Percentiles rank a stretch among this genome's conserved stretches.
Evolutionary conservation across 2,797 vertebrate species (phyloP).

Genomic region (Clarias fuscus): DNA sequence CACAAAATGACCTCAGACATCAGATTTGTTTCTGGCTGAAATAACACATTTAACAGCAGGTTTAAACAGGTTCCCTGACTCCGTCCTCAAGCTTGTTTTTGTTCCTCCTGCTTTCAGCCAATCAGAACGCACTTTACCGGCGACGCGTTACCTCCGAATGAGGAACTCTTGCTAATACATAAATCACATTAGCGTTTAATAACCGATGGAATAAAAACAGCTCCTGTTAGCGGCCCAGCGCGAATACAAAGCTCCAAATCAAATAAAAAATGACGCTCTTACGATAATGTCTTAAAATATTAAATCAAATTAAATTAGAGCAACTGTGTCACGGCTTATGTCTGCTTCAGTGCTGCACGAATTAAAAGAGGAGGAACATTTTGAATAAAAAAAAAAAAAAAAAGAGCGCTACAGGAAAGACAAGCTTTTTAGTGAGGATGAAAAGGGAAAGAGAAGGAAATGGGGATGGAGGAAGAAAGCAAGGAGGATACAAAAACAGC

Average conservation of each 20-base stretch:
- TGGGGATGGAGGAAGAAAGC: neutral
- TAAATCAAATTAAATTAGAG: conserved; percentile 32
- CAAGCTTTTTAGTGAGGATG: conserved; percentile 20
- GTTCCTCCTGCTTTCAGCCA: conserved; percentile 3
- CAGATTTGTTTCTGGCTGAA: neutral
- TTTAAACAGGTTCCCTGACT: neutral
- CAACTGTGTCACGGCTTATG: neutral
- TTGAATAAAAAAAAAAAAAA: neutral
- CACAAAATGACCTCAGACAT: neutral
- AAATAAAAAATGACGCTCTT: neutral
- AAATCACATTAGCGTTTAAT: conserved; percentile 19
- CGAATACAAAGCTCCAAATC: neutral
- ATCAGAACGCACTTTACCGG: neutral
- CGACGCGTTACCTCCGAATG: neutral
- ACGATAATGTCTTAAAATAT: conserved; percentile 19
- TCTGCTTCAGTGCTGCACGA: conserved; percentile 24
- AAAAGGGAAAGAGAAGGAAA: conserved; percentile 26
- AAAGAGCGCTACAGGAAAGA: conserved; percentile 8
- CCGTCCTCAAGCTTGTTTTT: neutral
- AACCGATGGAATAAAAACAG: conserved; percentile 8
- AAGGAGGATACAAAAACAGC: neutral
- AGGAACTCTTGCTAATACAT: conserved; percentile 1
- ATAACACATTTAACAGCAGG: neutral
- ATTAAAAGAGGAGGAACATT: conserved; percentile 37
- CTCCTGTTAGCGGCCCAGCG: neutral